Percentiles rank a stretch among this genome's conserved stretches.
Conservation (phyloP, 2,113 vertebrate genomes). For the Indri indri region DNA sequence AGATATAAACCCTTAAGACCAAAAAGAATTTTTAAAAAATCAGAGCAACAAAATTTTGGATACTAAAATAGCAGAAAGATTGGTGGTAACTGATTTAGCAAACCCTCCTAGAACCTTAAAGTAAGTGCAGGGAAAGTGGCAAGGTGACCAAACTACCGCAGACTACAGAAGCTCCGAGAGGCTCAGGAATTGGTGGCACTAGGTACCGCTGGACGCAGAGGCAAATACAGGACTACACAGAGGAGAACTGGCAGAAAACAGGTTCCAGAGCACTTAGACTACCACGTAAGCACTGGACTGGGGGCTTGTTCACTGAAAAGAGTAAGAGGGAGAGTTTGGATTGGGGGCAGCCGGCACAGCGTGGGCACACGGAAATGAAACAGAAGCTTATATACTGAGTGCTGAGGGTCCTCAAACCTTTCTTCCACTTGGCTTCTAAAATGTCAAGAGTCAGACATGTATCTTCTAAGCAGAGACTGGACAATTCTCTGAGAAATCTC, state of each 20-base stretch:
- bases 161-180: background rate
- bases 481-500: background rate
- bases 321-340: background rate
- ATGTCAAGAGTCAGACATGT: background rate
- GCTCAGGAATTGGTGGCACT: background rate
- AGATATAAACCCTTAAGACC: background rate
- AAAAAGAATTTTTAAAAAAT: slow-evolving; percentile 28
- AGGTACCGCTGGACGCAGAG: background rate
- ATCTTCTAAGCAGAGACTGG: background rate
- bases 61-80: background rate
- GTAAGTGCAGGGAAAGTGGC: background rate
- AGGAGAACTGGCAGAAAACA: background rate
- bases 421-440: background rate
- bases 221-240: background rate
- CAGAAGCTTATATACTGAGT: background rate
- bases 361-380: background rate
- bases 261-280: background rate
- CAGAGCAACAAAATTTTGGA: background rate
- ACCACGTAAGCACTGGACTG: background rate
- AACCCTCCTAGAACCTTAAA: background rate
- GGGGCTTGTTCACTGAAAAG: background rate
- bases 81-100: background rate
- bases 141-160: background rate
- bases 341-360: background rate
- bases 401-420: background rate